Evolutionary conservation across 2,888 invertebrate species (phyloP).

Genomic region (Megaustenia siamemsis): DNA sequence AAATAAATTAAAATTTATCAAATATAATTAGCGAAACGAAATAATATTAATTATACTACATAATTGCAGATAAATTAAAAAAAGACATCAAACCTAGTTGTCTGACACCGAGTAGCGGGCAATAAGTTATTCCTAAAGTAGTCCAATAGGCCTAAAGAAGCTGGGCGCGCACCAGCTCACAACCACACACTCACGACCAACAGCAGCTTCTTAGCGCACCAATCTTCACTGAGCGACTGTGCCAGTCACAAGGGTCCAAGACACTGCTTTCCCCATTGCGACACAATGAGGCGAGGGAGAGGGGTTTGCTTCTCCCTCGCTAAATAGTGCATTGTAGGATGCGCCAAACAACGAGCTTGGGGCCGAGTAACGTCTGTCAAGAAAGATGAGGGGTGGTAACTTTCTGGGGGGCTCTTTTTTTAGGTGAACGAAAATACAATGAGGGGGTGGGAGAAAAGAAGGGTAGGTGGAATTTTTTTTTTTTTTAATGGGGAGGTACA

Average conservation of each 20-base stretch:
- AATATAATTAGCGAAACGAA: too few relatives aligned
- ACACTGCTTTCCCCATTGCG: slow-evolving; percentile 10
- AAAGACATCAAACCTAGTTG: slow-evolving; percentile 20
- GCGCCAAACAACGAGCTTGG: slow-evolving; percentile 21
- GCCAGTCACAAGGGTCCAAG: background rate
- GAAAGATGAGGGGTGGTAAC: background rate
- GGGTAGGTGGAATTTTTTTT: background rate
- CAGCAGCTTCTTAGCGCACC: background rate
- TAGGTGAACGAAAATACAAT: background rate
- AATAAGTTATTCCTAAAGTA: background rate
- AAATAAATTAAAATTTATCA: too few relatives aligned
- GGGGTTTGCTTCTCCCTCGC: background rate
- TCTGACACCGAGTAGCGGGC: background rate
- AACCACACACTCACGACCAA: background rate
- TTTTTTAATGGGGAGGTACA: background rate
- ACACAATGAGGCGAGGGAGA: background rate
- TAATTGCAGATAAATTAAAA: slow-evolving; percentile 1
- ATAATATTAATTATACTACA: too few relatives aligned
- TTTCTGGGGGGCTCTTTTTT: background rate
- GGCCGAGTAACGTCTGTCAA: background rate
- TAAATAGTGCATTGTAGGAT: slow-evolving; percentile 42
- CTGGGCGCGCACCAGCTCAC: background rate
- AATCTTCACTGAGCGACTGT: slow-evolving; percentile 17
- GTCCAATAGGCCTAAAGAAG: background rate
- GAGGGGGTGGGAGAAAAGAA: background rate